Conservation (phyloP, 2,888 invertebrate species). For the Villa cingulata region DNA sequence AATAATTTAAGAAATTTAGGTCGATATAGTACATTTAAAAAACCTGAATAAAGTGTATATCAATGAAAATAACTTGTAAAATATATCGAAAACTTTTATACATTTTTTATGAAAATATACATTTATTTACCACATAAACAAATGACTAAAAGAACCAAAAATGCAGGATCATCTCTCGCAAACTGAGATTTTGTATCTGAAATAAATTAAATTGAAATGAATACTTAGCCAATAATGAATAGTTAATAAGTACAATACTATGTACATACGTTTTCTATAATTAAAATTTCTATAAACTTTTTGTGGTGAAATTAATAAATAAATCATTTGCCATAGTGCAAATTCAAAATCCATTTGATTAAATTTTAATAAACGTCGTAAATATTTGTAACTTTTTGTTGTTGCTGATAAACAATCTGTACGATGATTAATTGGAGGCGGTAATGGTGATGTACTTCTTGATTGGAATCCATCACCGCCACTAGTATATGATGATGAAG, state of each 20-base stretch:
- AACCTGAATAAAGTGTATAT: no score
- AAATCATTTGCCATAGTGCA: conserved; percentile 98
- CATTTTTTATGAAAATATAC: no score
- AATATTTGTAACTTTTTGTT: conserved; percentile 76
- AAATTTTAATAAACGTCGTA: conserved; percentile 72
- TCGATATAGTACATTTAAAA: no score
- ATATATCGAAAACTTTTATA: no score
- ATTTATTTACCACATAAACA: conserved; percentile 57
- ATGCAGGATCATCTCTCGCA: conserved; percentile 97
- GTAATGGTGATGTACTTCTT: conserved; percentile 49
- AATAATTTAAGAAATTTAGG: no score
- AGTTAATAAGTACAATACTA: background rate
- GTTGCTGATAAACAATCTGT: conserved; percentile 68
- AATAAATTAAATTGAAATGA: conserved; percentile 25
- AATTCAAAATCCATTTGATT: conserved; percentile 99
- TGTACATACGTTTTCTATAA: conserved; percentile 81
- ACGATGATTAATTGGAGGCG: conserved; percentile 53
- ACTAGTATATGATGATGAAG: conserved; percentile 29
- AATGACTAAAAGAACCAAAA: conserved; percentile 76
- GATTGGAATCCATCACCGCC: conserved; percentile 27
- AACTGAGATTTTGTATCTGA: conserved; percentile 95
- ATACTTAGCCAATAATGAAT: background rate
- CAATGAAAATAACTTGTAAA: no score
- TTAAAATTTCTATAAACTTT: conserved; percentile 96
- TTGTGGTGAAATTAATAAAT: conserved; percentile 85